Conservation (phyloP, 2,797 vertebrate species). For the Tauraco hartlaubi region DNA sequence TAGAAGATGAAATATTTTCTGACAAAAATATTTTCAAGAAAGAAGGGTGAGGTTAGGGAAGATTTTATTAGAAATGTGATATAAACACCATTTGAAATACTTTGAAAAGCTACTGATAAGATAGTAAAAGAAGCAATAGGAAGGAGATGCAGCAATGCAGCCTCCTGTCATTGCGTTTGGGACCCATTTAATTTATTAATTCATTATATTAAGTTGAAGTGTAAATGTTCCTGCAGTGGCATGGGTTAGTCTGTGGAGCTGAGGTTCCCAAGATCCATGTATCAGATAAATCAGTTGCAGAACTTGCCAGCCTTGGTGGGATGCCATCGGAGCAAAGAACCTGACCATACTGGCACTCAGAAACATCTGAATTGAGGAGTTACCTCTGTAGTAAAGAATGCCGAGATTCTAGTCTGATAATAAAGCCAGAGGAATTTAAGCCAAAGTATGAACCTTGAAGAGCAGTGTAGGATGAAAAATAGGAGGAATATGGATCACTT, state of each 20-base stretch:
- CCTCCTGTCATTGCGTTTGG: background rate
- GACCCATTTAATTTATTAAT: background rate
- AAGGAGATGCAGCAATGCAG: background rate
- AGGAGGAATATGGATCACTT: conserved; percentile 13
- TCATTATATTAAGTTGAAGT: background rate
- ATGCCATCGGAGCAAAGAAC: background rate
- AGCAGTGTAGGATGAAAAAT: background rate
- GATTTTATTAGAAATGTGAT: background rate
- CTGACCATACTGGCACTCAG: background rate
- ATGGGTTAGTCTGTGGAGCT: background rate
- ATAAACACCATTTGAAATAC: background rate
- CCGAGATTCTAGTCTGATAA: conserved; percentile 15
- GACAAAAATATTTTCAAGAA: background rate
- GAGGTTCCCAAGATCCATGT: background rate
- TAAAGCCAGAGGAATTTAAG: conserved; percentile 27
- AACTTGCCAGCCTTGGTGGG: conserved; percentile 12
- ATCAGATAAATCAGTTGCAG: background rate
- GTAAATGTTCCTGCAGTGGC: background rate
- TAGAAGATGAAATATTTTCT: background rate
- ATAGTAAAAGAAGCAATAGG: background rate
- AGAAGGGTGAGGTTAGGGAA: background rate
- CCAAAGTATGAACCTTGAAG: conserved; percentile 4
- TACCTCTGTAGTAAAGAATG: conserved; percentile 24
- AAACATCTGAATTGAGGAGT: background rate
- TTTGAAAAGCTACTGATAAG: background rate